Conservation (phyloP, 2,797 vertebrate genomes). For the Thunnus albacares region DNA sequence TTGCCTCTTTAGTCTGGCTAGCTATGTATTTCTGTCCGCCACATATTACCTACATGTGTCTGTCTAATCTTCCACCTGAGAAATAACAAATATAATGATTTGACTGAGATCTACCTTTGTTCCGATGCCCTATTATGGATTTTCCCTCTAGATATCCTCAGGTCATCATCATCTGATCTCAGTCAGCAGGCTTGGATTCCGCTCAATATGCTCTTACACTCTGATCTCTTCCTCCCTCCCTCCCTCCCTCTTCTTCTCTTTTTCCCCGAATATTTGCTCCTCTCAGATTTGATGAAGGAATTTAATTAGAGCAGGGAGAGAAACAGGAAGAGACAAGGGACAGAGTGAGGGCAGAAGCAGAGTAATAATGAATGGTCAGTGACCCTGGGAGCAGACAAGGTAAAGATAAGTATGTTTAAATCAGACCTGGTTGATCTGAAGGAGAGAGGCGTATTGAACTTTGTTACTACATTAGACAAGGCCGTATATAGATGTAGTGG, state of each 20-base stretch:
- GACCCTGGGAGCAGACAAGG: constrained; percentile 68
- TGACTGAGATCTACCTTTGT: constrained; percentile 60
- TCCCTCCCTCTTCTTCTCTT: constrained; percentile 28
- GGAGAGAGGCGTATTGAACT: constrained; percentile 60
- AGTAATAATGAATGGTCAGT: constrained; percentile 71
- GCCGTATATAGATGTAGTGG: constrained; percentile 39
- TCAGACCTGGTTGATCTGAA: constrained; percentile 67
- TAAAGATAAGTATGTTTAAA: constrained; percentile 78
- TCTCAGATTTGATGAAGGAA: constrained; percentile 76
- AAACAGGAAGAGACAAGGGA: constrained; percentile 55
- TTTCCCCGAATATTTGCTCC: constrained; percentile 66
- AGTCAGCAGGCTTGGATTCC: constrained; percentile 74
- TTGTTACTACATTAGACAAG: constrained; percentile 50
- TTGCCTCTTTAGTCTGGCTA: neutral
- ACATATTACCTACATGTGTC: constrained; percentile 19
- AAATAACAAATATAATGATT: constrained; percentile 52
- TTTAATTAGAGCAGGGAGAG: constrained; percentile 78
- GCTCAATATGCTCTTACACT: constrained; percentile 71
- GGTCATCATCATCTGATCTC: constrained; percentile 83
- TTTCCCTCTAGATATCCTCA: constrained; percentile 70
- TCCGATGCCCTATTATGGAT: constrained; percentile 74
- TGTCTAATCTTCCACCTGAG: constrained; percentile 56
- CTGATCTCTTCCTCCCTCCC: constrained; percentile 60
- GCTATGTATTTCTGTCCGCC: constrained; percentile 7
- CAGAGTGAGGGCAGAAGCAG: constrained; percentile 53